Base-by-base conservation (phyloP, 1,140 invertebrate genomes). In the Hydropsyche tenuis region DNA sequence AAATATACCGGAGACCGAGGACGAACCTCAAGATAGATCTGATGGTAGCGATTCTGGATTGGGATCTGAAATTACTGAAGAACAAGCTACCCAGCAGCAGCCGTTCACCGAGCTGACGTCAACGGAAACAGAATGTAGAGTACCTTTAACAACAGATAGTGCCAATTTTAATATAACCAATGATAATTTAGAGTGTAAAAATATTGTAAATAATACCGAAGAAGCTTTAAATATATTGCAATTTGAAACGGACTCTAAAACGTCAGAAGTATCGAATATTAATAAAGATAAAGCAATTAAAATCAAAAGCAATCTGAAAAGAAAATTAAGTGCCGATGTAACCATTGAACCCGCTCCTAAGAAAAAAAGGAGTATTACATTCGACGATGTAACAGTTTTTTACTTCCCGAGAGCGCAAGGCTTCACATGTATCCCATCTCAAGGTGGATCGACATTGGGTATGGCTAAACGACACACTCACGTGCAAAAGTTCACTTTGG, bases 351-450 rank as follows among this genome's bases (percentile, higher is more conserved):
- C 78, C 51, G 46, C 71, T 56, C 88, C 90, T 77, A 93, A 91
- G 81, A 89, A 88, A 81, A 93, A 92, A 80, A 88, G 90, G 74
- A 88, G 88, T 43, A 94, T 99, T 73, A 90, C 92, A 63, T 99
- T 98, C 83, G 92, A 96, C 78, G 91, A 90, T 77, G 96, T 98
- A 0, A 96, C 94, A 23, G 95, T 99, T 0, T 99, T 91, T 84
- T 98, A 98, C 85, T 99, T 99, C 83, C 93, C 94, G 0, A 85
- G 97, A 80, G 89, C 94, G 51, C 97, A 99, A 87, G 97, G 97
- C n/a, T 98, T 98, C 83, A 95, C 95, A 14, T 98, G 96, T 87
- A 95, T 99, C 65, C 97, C 97, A 68, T 97, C 96, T 64, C 94
- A 96, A 86, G 97, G 96, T 43, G 96, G 96, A 25, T 97, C 95